These are phyloP conservation scores for Camelus dromedarius DNA, from an alignment of 2,113 vertebrate genomes.

Conservation along the genomic window DNA sequence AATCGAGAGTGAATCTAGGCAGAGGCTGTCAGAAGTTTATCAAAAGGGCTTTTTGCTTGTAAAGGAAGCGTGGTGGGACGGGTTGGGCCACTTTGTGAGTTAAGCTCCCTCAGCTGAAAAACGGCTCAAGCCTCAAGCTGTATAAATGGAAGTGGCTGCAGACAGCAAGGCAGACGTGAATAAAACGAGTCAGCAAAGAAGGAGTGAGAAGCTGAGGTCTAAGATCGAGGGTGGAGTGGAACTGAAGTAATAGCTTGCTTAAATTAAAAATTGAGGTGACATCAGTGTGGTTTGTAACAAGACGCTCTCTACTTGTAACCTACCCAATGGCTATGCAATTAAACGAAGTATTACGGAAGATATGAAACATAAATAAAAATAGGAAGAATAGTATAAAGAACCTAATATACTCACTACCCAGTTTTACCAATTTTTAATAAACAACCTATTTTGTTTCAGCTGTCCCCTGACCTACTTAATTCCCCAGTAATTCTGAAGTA, in stretches of 20 bases:
- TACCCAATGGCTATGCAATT: background rate
- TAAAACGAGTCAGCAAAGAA: background rate
- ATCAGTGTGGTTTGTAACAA: conserved; percentile 31
- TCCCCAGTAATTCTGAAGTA: background rate
- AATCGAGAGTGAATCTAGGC: background rate
- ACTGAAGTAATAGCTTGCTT: background rate
- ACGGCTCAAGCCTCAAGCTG: background rate
- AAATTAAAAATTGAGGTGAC: background rate
- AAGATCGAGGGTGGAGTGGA: background rate
- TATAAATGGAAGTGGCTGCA: background rate
- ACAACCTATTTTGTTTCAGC: background rate
- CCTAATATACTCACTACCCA: background rate
- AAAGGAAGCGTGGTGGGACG: background rate
- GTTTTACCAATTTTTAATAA: conserved; percentile 23
- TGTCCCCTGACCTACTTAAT: background rate
- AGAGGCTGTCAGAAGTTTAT: background rate
- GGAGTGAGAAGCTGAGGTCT: background rate
- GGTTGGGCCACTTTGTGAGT: background rate
- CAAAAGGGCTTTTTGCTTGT: background rate
- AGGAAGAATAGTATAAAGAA: background rate
- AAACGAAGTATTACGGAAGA: conserved; percentile 25
- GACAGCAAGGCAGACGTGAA: background rate
- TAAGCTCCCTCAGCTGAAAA: background rate
- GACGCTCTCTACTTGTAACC: background rate
- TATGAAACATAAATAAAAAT: conserved; percentile 1